These are phyloP conservation scores for Scaptomyza cyrtandrae DNA, from an alignment of 2,888 invertebrate species.

Conservation along the genomic window DNA sequence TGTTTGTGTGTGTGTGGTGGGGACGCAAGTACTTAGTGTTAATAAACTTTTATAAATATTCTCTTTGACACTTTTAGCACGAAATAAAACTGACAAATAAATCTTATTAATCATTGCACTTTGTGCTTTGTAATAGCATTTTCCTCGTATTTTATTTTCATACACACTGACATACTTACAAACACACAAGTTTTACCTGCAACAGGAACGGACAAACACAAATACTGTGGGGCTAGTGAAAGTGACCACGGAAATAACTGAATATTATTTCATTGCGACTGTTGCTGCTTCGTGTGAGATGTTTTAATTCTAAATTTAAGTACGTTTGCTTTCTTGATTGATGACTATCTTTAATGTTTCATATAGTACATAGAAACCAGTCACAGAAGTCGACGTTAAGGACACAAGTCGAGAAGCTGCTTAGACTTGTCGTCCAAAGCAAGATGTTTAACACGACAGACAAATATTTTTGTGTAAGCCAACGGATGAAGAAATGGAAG, in stretches of 20 bases:
- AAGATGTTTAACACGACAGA: slow-evolving; percentile 9
- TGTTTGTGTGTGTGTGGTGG: slow-evolving; percentile 26
- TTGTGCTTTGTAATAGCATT: slow-evolving; percentile 69
- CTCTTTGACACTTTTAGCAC: slow-evolving; percentile 81
- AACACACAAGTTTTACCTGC: not conserved
- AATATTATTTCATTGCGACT: slow-evolving; percentile 30
- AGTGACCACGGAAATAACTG: slow-evolving; percentile 38
- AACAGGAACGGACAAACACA: not conserved
- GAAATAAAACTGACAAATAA: slow-evolving; percentile 80
- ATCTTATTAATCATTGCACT: slow-evolving; percentile 80
- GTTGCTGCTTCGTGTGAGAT: slow-evolving; percentile 37
- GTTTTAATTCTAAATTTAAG: slow-evolving; percentile 50
- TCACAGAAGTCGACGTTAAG: not conserved
- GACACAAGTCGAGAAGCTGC: slow-evolving; percentile 36
- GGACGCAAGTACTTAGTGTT: slow-evolving; percentile 73
- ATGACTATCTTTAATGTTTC: slow-evolving; percentile 23
- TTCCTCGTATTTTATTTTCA: slow-evolving; percentile 55
- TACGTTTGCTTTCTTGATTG: slow-evolving; percentile 29
- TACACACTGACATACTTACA: not conserved
- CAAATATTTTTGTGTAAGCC: not conserved
- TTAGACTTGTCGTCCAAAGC: slow-evolving; percentile 21
- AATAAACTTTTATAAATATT: slow-evolving; percentile 80
- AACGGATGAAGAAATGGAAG: too few species aligned
- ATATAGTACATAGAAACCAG: slow-evolving; percentile 17
- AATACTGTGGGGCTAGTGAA: slow-evolving; percentile 16